Evolutionary conservation across 2,888 invertebrate species (phyloP).

Genomic region (Megastigmus dorsalis): DNA sequence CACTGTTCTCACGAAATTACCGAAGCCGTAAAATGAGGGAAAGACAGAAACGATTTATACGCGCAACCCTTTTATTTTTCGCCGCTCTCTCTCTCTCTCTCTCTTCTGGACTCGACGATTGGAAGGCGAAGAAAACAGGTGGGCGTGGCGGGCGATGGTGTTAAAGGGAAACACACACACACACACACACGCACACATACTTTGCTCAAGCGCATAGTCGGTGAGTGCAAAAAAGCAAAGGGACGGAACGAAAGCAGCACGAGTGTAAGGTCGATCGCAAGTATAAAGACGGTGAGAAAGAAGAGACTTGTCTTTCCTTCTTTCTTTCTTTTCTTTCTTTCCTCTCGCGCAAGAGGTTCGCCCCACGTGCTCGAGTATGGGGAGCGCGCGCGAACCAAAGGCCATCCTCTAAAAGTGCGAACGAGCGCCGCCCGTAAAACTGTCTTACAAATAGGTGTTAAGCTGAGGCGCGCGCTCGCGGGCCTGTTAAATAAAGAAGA

Average conservation of each 20-base stretch:
- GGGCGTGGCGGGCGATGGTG: constrained; percentile 42
- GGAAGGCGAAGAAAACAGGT: constrained; percentile 40
- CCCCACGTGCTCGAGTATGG: constrained; percentile 36
- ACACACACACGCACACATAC: too few relatives aligned
- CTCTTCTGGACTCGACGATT: too few relatives aligned
- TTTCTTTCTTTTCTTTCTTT: neutral
- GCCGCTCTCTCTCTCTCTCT: neutral
- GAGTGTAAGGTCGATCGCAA: constrained; percentile 1
- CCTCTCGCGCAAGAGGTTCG: too few relatives aligned
- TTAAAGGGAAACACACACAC: constrained; percentile 20
- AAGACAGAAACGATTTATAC: neutral
- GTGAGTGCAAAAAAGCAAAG: neutral
- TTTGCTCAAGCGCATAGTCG: neutral
- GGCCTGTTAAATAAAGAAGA: constrained; percentile 40
- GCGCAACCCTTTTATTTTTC: constrained; percentile 7
- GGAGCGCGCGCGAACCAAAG: neutral
- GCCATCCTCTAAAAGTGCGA: constrained; percentile 31
- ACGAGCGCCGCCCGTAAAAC: constrained; percentile 51
- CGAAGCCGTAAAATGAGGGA: constrained; percentile 22
- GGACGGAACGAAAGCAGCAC: constrained; percentile 8
- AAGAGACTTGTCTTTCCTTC: constrained; percentile 14
- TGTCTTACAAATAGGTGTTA: constrained; percentile 59
- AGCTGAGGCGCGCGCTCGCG: constrained; percentile 36
- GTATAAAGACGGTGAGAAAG: constrained; percentile 43
- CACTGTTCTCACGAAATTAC: constrained; percentile 22